These are phyloP conservation scores for Willisornis vidua DNA, from an alignment of 2,113 vertebrate species.

Conservation along the genomic window DNA sequence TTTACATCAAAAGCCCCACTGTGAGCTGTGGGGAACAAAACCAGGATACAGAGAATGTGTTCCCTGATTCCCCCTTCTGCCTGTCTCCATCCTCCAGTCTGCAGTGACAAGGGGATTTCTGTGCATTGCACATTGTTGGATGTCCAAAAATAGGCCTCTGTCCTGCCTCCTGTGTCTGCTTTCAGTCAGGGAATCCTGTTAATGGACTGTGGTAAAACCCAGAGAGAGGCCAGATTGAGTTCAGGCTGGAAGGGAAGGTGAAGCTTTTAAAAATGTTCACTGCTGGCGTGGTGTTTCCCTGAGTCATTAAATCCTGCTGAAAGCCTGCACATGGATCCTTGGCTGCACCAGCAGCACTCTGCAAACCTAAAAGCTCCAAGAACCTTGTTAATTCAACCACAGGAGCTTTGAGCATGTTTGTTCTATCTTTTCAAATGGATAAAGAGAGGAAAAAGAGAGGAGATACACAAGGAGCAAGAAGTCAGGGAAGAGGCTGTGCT, in stretches of 20 bases:
- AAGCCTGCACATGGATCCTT: background rate
- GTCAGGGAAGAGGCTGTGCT: background rate
- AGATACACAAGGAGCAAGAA: background rate
- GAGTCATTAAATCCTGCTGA: background rate
- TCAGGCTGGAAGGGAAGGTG: background rate
- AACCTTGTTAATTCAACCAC: background rate
- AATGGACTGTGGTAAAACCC: slow-evolving; percentile 19
- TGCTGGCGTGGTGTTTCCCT: background rate
- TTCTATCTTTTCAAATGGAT: background rate
- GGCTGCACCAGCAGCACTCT: background rate
- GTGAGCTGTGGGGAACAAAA: background rate
- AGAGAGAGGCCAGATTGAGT: background rate
- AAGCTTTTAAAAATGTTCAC: slow-evolving; percentile 21
- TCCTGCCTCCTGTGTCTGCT: background rate
- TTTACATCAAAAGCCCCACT: background rate
- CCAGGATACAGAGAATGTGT: background rate
- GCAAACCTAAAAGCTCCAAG: background rate
- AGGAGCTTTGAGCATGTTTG: background rate
- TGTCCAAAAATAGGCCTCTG: slow-evolving; percentile 8
- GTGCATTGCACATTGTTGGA: accelerated
- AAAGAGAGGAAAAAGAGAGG: background rate
- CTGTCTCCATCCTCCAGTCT: background rate
- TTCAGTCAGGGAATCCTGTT: slow-evolving; percentile 4
- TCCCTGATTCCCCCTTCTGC: background rate
- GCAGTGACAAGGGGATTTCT: background rate